Evolutionary conservation across 2,113 vertebrate species (phyloP).

Genomic region (Trochalopteron elliotii): DNA sequence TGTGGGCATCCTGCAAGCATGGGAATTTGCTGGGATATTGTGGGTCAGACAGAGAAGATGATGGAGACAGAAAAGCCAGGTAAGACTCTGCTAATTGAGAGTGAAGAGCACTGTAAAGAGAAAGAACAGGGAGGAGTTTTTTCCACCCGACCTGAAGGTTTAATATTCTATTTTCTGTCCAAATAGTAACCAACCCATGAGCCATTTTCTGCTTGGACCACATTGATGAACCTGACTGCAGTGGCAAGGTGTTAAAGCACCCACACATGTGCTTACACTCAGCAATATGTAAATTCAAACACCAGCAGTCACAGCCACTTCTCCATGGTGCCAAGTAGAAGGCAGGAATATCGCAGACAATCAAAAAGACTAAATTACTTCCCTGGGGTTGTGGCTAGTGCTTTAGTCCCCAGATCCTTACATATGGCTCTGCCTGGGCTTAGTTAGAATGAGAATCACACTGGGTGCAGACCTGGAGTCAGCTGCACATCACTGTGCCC

Average conservation of each 20-base stretch:
- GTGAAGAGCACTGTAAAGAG: neutral
- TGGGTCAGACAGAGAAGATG: neutral
- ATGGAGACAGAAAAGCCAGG: neutral
- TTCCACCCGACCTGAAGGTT: neutral
- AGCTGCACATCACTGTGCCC: neutral
- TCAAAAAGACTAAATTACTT: neutral
- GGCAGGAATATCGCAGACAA: neutral
- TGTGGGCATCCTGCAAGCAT: neutral
- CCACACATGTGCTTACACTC: fast-evolving
- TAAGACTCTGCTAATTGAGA: neutral
- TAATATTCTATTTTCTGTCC: neutral
- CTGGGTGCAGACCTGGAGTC: neutral
- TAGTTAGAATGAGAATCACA: neutral
- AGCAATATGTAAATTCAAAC: neutral
- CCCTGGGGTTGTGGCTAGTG: neutral
- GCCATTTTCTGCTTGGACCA: neutral
- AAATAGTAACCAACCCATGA: neutral
- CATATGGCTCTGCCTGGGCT: neutral
- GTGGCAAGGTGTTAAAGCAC: neutral
- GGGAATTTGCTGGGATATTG: neutral
- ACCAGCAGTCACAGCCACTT: neutral
- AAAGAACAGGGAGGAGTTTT: neutral
- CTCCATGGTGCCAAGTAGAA: neutral
- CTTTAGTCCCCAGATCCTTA: neutral
- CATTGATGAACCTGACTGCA: neutral